phyloP scores from a whole-genome alignment of 2,888 invertebrate species.

The Hydroisotoma schaefferi region DNA sequence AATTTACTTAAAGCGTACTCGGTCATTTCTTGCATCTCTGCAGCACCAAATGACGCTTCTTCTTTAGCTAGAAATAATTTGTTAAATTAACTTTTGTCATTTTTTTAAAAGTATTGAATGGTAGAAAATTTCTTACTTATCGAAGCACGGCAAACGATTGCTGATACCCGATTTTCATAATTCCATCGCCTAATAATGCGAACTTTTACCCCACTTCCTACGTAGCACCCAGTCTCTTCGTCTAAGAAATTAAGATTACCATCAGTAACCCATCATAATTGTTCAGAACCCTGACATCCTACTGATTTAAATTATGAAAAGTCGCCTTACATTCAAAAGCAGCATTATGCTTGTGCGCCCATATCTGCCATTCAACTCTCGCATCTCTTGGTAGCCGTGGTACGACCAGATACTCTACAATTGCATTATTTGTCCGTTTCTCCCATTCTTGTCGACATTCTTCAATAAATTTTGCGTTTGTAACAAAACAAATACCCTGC shows the following conservation, averaged over 20 bases:
- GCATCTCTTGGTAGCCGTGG: constrained; percentile 74
- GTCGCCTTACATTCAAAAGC: constrained; percentile 83
- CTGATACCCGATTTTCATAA: constrained; percentile 81
- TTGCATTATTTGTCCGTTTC: constrained; percentile 73
- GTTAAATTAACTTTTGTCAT: neutral
- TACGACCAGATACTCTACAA: constrained; percentile 82
- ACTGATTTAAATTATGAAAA: neutral
- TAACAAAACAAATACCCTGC: constrained; percentile 81
- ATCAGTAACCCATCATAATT: too few relatives aligned
- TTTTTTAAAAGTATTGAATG: neutral
- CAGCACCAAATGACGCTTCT: constrained; percentile 10
- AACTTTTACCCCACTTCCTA: constrained; percentile 71
- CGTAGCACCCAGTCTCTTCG: constrained; percentile 84
- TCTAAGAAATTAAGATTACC: constrained; percentile 60
- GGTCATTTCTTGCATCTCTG: constrained; percentile 55
- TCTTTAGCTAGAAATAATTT: constrained; percentile 5
- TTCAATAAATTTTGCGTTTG: constrained; percentile 65
- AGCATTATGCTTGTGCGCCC: constrained; percentile 83
- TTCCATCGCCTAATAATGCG: constrained; percentile 82
- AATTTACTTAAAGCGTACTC: constrained; percentile 57
- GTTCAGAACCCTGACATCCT: neutral
- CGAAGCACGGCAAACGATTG: constrained; percentile 77
- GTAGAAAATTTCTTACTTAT: constrained; percentile 57
- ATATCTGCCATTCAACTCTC: constrained; percentile 87
- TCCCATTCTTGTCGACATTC: constrained; percentile 78